Base-by-base conservation (phyloP, 2,888 invertebrate genomes). In the Agriopis leucophaearia region DNA sequence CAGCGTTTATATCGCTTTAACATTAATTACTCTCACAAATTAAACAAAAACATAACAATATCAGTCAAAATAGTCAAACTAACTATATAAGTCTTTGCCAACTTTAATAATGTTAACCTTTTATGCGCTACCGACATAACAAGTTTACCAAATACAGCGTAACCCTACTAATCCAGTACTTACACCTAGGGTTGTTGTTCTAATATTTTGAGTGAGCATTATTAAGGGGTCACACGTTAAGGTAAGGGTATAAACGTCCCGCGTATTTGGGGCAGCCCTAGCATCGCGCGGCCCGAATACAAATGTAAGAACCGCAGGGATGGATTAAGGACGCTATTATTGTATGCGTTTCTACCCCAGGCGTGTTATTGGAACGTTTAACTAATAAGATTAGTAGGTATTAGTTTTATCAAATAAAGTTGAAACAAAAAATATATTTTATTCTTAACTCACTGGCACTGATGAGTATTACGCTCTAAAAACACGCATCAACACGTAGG, bases 191-290 rank as follows among this genome's bases (percentile, higher is more conserved):
- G 65, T 61, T 72, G 73, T 73, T 73, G 75, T 80, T 74, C 74
- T 81, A 83, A 81, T 85, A 85, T 84, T 85, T 82, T 79, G 81
- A 80, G 79, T 78, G 78, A 82, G 77, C 76, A 79, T 83, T 85
- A 87, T 86, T 84, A 85, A 84, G 81, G 85, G 82, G 81, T 85
- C 81, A 78, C 84, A 78, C 80, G 85, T 84, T 85, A 86, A 85
- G 86, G 85, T 85, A 84, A 81, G 80, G 84, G 81, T 78, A 81
- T 81, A 83, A 82, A 79, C 78, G 83, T 81, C 77, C 82, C 75
- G 78, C 76, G 80, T 82, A 84, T 85, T 83, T 82, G 78, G 82
- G 81, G 80, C 81, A 79, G 81, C 80, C 85, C 82, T 81, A 71
- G 66, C 74, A 69, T 66, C 58, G 73, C 83, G 82, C 73, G 69